These are phyloP conservation scores for Protonemura montana DNA, from an alignment of 2,888 invertebrate species.

Conservation along the genomic window DNA sequence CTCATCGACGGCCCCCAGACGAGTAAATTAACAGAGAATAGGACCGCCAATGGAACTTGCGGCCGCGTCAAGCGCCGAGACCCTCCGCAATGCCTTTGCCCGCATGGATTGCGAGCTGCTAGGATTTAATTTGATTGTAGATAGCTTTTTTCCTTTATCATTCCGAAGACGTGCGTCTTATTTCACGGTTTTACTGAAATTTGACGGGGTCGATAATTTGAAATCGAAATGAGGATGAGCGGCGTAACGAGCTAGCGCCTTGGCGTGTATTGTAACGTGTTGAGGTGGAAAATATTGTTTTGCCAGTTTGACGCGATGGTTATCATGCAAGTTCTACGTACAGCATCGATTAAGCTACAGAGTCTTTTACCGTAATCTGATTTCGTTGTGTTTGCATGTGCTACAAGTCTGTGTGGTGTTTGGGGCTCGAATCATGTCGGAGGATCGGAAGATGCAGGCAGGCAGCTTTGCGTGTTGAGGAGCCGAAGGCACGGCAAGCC, in stretches of 20 bases:
- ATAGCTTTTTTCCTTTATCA: not conserved
- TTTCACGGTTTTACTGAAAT: not conserved
- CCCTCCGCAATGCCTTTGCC: not conserved
- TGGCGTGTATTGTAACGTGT: not conserved
- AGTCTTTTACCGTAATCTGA: not conserved
- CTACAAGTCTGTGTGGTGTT: not conserved
- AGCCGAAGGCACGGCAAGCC: not conserved
- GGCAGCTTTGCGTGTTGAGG: constrained; percentile 18
- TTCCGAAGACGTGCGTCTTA: not conserved
- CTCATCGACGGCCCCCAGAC: not conserved
- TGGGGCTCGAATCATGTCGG: not conserved
- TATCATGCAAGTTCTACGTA: not conserved
- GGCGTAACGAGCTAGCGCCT: not conserved
- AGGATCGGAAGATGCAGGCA: not conserved
- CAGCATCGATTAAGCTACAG: not conserved
- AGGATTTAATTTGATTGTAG: not conserved
- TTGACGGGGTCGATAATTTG: not conserved
- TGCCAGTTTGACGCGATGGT: not conserved
- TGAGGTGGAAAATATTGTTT: not conserved
- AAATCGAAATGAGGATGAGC: not conserved
- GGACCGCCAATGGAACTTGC: not conserved
- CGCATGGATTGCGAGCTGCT: too few relatives aligned
- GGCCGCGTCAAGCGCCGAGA: not conserved
- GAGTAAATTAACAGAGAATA: constrained; percentile 4
- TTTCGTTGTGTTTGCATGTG: not conserved